phyloP scores from a whole-genome alignment of 53 echinoderm and acorn worm genomes.

The Crossaster papposus region DNA sequence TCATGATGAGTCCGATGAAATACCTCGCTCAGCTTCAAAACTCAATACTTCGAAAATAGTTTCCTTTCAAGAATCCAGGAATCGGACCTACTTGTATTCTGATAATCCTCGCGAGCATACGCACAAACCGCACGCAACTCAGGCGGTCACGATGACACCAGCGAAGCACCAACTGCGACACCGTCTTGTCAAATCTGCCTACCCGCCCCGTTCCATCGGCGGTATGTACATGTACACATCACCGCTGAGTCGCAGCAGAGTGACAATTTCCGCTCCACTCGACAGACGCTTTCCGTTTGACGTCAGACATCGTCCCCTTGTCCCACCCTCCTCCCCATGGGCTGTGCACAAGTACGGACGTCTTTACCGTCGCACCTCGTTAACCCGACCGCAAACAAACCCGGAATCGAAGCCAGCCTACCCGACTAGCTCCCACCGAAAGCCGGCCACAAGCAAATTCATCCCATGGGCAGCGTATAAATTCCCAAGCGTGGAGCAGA shows the following conservation, averaged over 20 bases:
- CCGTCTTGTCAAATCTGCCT: conserved; percentile 7
- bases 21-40: neutral
- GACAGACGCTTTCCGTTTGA: neutral
- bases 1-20: neutral
- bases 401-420: neutral
- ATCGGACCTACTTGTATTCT: conserved; percentile 16
- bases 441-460: neutral
- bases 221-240: too few species aligned
- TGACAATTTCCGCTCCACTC: neutral
- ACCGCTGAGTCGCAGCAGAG: neutral
- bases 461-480: conserved; percentile 47
- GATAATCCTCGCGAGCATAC: neutral
- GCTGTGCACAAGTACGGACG: conserved; percentile 13
- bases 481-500: conserved; percentile 35
- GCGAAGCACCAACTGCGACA: neutral
- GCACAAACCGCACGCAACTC: neutral
- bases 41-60: conserved; percentile 33
- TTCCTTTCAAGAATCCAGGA: conserved; percentile 37
- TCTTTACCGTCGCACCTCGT: neutral
- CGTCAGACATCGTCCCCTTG: neutral
- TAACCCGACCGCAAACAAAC: conserved; percentile 21
- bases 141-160: neutral
- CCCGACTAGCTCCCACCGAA: neutral
- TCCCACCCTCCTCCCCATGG: conserved; percentile 16
- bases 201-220: neutral